Base-by-base conservation (phyloP, 2,888 invertebrate species). In the Drosophila peninsularis region DNA sequence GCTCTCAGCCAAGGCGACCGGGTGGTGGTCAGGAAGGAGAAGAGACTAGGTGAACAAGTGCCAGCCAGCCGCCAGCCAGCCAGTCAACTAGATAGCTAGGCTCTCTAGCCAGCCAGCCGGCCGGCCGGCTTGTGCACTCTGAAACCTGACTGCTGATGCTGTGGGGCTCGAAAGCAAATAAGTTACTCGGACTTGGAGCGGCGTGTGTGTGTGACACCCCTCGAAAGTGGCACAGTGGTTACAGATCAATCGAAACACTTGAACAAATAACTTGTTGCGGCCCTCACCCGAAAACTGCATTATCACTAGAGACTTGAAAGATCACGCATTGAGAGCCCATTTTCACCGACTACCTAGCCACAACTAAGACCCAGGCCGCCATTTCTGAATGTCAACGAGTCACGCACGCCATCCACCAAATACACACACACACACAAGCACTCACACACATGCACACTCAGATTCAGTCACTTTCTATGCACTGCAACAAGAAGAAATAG, bases 361-460 rank as follows among this genome's bases (percentile, higher is more conserved):
- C 34, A 30, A 54, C 54, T 44, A 63, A 77, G 62, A 58, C 45
- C 53, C 42, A 49, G 42, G 61, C 52, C 63, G 78, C 86, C 86
- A 82, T 85, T 53, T 41, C 45, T 71, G 68, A 78, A 76, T 86
- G 78, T 76, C 74, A 71, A 58, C 61, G 57, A 71, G 61, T 62
- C 82, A 80, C 82, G 86, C 81, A 86, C 73, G 67, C 84, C 81
- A 69, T 27, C 50, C 71, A 68, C 68, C 24, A 56, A 54, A 71
- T 34, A 34, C 24, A 39, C 41, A 36, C 55, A 58, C 45, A 47
- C 30, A 53, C 32, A 7, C n/a, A 17, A 41, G 19, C 50, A 30
- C 52, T 30, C 57, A 41, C 10, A 34, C 55, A 27, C 32, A 44
- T 54, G 21, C 60, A 42, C 44, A 52, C n/a, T 9, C 39, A 39